A percentile compares a stretch with the other conserved stretches of the same genome.
Conservation (phyloP, 2,797 vertebrate species). For the Ptychadena robeensis region DNA sequence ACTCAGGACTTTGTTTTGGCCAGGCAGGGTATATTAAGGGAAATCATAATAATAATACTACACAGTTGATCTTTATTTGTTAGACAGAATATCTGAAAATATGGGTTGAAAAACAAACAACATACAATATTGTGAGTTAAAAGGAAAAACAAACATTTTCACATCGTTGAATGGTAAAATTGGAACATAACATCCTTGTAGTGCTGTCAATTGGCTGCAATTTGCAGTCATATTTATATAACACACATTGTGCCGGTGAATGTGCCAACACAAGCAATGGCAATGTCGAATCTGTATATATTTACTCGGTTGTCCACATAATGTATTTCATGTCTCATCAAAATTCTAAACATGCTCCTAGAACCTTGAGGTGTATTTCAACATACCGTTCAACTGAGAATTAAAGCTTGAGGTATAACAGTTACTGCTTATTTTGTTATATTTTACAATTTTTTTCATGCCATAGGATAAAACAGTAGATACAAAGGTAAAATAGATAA, state of each 20-base stretch:
- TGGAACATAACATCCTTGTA: conserved; percentile 59
- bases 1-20: no score
- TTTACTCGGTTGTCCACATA: conserved; percentile 30
- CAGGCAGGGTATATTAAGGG: no score
- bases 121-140: not conserved
- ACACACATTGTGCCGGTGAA: not conserved
- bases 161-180: not conserved
- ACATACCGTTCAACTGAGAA: not conserved
- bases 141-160: not conserved
- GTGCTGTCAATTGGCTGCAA: conserved; percentile 47
- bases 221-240: conserved; percentile 7
- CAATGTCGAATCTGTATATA: conserved; percentile 29
- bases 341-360: not conserved
- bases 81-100: not conserved
- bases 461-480: not conserved
- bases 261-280: conserved; percentile 12
- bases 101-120: not conserved
- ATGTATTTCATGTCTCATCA: conserved; percentile 5
- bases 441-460: not conserved
- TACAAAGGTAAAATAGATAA: not conserved
- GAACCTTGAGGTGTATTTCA: conserved; percentile 35
- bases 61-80: no score
- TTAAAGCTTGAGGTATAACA: not conserved
- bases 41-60: no score
- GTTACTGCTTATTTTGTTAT: not conserved